Percentiles rank a stretch among this genome's conserved stretches.
phyloP scores from a whole-genome alignment of 1,140 invertebrate species.

The Tetramorium simillimum region DNA sequence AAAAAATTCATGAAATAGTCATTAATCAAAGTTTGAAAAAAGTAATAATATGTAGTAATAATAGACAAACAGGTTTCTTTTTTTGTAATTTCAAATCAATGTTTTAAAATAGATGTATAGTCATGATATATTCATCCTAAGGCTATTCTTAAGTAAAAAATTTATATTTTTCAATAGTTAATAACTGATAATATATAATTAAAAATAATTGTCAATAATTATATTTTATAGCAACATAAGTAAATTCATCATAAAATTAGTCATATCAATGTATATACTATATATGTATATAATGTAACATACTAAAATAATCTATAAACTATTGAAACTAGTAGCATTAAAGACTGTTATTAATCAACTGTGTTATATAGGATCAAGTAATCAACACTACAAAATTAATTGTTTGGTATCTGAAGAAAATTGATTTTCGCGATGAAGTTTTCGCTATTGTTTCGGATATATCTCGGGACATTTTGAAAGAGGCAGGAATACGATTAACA shows the following conservation, averaged over 20 bases:
- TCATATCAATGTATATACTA: neutral
- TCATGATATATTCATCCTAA: neutral
- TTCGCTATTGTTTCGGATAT: conserved; percentile 79
- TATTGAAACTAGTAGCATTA: neutral
- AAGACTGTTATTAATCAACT: neutral
- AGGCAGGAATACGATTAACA: conserved; percentile 70
- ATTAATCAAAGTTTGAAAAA: neutral
- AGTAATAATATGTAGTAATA: no score
- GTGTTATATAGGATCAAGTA: conserved; percentile 79
- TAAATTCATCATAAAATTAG: no score
- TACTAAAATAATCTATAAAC: neutral
- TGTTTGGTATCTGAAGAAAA: conserved; percentile 82
- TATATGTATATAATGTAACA: neutral
- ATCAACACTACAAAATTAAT: conserved; percentile 82
- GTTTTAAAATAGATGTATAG: neutral
- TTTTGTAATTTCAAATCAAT: neutral
- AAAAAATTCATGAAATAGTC: neutral
- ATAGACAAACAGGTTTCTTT: neutral
- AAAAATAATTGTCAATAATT: neutral
- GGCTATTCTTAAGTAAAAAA: neutral
- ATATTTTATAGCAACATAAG: neutral
- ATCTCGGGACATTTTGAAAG: conserved; percentile 63
- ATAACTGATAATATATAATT: neutral
- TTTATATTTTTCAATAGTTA: neutral
- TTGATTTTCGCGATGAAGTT: conserved; percentile 82